Conservation (phyloP, 2,888 invertebrate genomes). For the Hydrotaea cyrtoneurina region DNA sequence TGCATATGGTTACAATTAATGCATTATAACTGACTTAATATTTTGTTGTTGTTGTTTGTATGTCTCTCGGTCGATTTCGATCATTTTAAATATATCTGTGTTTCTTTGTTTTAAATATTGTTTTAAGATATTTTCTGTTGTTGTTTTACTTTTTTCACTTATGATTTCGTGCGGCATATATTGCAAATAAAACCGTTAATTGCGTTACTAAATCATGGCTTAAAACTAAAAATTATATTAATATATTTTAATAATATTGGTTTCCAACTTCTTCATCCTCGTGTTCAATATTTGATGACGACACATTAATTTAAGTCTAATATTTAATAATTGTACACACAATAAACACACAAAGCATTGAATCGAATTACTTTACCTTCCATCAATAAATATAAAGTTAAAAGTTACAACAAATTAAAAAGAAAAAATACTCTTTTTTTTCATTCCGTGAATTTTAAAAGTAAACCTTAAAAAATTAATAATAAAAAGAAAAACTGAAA, state of each 20-base stretch:
- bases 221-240: constrained; percentile 51
- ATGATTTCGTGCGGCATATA: constrained; percentile 61
- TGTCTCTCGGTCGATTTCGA: neutral
- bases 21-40: constrained; percentile 67
- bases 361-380: neutral
- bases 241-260: constrained; percentile 9
- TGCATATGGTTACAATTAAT: constrained; percentile 67
- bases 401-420: neutral
- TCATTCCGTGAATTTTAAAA: neutral
- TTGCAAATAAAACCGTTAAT: constrained; percentile 62
- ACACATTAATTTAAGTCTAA: constrained; percentile 60
- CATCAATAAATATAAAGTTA: constrained; percentile 1
- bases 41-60: constrained; percentile 41
- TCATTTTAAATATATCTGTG: constrained; percentile 43
- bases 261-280: too few species aligned
- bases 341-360: constrained; percentile 50
- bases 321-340: constrained; percentile 57
- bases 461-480: constrained; percentile 13
- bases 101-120: constrained; percentile 16
- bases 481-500: constrained; percentile 10
- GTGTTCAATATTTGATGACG: too few species aligned
- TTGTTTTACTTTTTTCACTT: constrained; percentile 26
- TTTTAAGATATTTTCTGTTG: too few species aligned
- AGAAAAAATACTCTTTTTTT: neutral
- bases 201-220: constrained; percentile 61